phyloP scores from a whole-genome alignment of 2,113 vertebrate species.

The Zeus faber region DNA sequence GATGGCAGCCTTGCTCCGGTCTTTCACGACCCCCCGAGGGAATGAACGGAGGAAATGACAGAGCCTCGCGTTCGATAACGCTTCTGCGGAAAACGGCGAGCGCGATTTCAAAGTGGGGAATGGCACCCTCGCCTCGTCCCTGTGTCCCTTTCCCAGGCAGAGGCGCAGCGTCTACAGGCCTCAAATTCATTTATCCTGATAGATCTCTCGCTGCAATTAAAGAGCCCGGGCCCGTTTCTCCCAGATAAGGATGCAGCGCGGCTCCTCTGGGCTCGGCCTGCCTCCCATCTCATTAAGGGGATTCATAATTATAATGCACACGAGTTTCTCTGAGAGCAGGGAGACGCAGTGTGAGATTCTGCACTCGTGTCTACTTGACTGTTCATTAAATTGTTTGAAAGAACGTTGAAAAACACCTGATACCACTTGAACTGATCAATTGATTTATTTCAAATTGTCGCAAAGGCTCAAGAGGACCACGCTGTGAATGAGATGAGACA shows the following conservation, averaged over 20 bases:
- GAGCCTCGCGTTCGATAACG: too few relatives aligned
- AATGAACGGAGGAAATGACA: not conserved
- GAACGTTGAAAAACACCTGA: not conserved
- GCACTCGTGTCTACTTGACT: constrained; percentile 15
- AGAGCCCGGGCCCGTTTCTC: constrained; percentile 57
- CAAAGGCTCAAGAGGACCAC: too few relatives aligned
- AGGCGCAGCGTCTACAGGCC: constrained; percentile 38
- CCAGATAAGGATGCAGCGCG: constrained; percentile 55
- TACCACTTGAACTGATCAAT: not conserved
- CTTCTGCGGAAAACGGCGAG: constrained; percentile 4
- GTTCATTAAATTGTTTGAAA: constrained; percentile 29
- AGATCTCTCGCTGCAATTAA: constrained; percentile 68
- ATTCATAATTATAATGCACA: constrained; percentile 63
- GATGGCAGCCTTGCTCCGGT: too few relatives aligned
- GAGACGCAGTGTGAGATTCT: constrained; percentile 26
- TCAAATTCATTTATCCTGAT: constrained; percentile 63
- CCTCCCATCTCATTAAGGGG: constrained; percentile 61
- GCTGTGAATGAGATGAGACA: constrained; percentile 22
- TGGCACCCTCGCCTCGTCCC: constrained; percentile 23
- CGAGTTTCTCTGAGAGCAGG: constrained; percentile 32
- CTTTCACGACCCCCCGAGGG: not conserved
- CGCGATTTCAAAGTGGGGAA: constrained; percentile 12
- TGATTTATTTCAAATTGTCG: not conserved
- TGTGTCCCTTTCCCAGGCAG: constrained; percentile 20
- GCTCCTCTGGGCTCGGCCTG: constrained; percentile 54